Conservation (phyloP, 2,113 vertebrate species). For the Alouatta palliata region DNA sequence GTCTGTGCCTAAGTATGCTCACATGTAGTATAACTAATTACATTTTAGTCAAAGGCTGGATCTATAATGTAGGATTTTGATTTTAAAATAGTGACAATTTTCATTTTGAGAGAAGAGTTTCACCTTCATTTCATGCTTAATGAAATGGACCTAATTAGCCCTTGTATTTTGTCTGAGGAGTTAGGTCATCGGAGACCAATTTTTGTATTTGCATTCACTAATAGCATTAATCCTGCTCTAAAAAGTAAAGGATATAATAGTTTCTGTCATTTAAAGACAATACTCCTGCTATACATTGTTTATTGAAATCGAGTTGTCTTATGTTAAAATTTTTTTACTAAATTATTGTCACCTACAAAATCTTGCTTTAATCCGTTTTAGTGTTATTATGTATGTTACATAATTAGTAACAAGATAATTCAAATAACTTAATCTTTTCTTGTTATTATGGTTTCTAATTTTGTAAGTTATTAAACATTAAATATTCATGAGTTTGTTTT, state of each 20-base stretch:
- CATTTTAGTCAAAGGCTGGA: background rate
- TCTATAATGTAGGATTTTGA: background rate
- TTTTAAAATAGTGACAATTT: conserved; percentile 37
- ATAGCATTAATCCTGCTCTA: background rate
- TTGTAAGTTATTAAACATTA: conserved; percentile 66
- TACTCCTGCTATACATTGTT: background rate
- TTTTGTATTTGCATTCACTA: conserved; percentile 58
- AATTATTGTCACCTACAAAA: background rate
- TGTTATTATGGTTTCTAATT: conserved; percentile 45
- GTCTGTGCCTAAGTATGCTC: background rate
- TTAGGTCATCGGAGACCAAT: conserved; percentile 39
- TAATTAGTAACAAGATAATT: conserved; percentile 11
- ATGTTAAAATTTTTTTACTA: background rate
- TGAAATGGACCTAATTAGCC: conserved; percentile 55
- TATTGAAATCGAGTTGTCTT: background rate
- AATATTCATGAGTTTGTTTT: conserved; percentile 64
- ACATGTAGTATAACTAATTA: background rate
- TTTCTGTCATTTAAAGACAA: conserved; percentile 13
- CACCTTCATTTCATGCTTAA: conserved; percentile 48
- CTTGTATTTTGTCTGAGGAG: conserved; percentile 43
- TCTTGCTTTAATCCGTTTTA: background rate
- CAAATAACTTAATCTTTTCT: background rate
- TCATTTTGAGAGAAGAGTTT: conserved; percentile 46
- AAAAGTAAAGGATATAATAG: background rate
- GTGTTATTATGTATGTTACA: background rate